phyloP scores from a whole-genome alignment of 2,113 vertebrate species.

The Alexandromys fortis region DNA sequence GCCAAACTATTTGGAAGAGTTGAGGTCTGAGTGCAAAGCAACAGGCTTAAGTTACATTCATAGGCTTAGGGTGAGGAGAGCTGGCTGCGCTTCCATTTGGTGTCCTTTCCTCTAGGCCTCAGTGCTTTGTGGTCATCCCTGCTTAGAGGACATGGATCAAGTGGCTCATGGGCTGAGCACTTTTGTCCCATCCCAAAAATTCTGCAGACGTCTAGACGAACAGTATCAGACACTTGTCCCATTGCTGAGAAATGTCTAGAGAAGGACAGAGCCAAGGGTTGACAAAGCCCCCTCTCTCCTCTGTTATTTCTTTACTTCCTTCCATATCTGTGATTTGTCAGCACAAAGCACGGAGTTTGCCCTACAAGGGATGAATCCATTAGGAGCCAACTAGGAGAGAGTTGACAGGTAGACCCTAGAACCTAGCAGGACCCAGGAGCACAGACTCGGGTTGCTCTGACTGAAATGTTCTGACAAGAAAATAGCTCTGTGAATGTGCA shows the following conservation, averaged over 20 bases:
- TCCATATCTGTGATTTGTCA: not conserved
- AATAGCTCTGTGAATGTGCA: too few relatives aligned
- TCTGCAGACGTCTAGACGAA: not conserved
- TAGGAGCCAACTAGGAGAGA: not conserved
- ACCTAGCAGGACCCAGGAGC: not conserved
- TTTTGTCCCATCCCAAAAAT: not conserved
- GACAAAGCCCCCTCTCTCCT: not conserved
- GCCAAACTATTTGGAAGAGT: not conserved
- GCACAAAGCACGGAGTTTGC: not conserved
- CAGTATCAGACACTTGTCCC: rapidly evolving
- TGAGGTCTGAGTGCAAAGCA: not conserved
- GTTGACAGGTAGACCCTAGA: not conserved
- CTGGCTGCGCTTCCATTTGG: too few relatives aligned
- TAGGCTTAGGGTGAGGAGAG: not conserved
- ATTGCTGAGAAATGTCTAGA: not conserved
- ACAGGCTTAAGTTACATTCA: too few relatives aligned
- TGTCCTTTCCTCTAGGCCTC: not conserved
- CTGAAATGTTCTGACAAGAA: not conserved
- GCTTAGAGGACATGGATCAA: too few relatives aligned
- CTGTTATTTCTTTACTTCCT: not conserved
- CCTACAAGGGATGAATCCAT: not conserved
- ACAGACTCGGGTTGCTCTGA: not conserved
- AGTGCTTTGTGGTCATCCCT: not conserved
- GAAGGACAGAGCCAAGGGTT: not conserved
- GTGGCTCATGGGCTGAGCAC: not conserved